Evolutionary conservation across 2,113 vertebrate genomes (phyloP).

Genomic region (Tachycineta bicolor): DNA sequence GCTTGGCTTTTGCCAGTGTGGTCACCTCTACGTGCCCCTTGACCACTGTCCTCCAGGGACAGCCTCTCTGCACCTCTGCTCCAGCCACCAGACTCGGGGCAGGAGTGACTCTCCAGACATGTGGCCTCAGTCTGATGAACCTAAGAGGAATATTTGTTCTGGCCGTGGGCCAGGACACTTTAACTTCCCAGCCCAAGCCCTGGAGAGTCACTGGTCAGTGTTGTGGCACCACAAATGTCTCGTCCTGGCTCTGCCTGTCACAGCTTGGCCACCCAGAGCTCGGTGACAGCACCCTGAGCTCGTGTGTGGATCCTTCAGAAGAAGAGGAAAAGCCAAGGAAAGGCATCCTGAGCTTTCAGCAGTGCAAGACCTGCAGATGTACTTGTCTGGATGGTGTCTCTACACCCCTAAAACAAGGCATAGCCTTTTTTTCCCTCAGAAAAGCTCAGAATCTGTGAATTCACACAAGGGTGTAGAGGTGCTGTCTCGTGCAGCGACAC

Average conservation of each 20-base stretch:
- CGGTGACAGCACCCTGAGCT: rapidly evolving
- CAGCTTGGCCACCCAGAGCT: background rate
- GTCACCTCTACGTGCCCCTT: background rate
- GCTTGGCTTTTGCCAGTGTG: background rate
- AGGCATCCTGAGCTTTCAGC: background rate
- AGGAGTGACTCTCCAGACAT: background rate
- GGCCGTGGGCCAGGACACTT: background rate
- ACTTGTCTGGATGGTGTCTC: background rate
- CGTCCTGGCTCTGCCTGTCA: background rate
- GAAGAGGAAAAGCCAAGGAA: background rate
- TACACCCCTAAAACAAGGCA: background rate
- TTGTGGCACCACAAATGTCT: background rate
- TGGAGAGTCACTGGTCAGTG: background rate
- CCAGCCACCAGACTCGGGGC: background rate
- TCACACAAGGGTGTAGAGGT: background rate
- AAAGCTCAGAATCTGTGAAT: background rate
- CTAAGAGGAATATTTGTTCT: conserved; percentile 15
- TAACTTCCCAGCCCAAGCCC: background rate
- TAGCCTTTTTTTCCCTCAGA: background rate
- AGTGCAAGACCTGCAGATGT: too few species aligned
- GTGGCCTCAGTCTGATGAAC: background rate
- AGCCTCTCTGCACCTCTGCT: background rate
- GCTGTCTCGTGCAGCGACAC: rapidly evolving
- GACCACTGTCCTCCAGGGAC: background rate
- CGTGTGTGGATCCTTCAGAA: rapidly evolving